Percentiles rank a stretch among this genome's conserved stretches.
These are phyloP conservation scores for Onychostruthus taczanowskii DNA, from an alignment of 2,113 vertebrate genomes.

Conservation along the genomic window DNA sequence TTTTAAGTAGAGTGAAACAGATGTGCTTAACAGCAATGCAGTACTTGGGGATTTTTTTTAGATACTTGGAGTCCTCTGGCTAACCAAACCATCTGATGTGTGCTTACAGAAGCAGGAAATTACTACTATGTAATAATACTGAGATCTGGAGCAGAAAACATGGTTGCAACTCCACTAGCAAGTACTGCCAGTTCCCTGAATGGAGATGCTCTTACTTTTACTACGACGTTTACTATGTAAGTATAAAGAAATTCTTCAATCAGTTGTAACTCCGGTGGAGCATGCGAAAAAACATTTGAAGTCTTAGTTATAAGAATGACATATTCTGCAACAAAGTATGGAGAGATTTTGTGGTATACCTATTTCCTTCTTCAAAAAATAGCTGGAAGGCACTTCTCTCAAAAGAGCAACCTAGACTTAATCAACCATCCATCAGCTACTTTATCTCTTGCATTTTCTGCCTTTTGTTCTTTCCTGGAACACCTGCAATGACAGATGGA, in stretches of 20 bases:
- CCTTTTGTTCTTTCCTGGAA: background rate
- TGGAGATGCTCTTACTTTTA: constrained; percentile 90
- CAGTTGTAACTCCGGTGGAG: background rate
- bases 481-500: background rate
- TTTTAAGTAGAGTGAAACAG: background rate
- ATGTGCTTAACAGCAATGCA: background rate
- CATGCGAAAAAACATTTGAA: background rate
- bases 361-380: background rate
- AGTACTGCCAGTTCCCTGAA: constrained; percentile 83
- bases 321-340: background rate
- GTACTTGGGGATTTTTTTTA: background rate
- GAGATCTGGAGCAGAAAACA: constrained; percentile 86
- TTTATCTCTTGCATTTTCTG: background rate
- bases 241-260: constrained; percentile 23
- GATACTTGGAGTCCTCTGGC: background rate
- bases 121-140: constrained; percentile 91
- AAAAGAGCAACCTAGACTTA: background rate
- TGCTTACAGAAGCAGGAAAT: constrained; percentile 83
- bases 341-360: background rate
- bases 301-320: background rate
- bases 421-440: background rate
- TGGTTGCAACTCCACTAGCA: constrained; percentile 86
- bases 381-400: background rate
- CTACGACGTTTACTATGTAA: constrained; percentile 88
- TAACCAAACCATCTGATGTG: background rate